Base-by-base conservation (phyloP, 2,797 vertebrate genomes). In the Lates japonicus region DNA sequence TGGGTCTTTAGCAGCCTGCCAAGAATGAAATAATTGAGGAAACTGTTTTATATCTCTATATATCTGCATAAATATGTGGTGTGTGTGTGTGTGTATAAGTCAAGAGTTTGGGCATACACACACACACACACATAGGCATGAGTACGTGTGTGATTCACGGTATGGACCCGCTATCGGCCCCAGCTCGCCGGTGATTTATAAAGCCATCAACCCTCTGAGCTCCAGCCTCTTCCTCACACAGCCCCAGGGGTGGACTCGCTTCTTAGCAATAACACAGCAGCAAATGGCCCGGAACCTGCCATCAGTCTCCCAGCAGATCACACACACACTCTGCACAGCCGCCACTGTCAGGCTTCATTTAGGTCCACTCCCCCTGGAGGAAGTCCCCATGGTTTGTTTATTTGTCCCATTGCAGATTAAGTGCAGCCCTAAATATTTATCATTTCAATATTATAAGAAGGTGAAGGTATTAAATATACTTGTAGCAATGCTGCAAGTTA, bases 201-300 rank as follows among this genome's bases (percentile, higher is more conserved):
- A 89, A 90, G 81, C 78, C 61, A 37, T 89, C 87, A 83, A 5
- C 78, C 31, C 63, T 66, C 35, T 0, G 31, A 85, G 82, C 78
- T 81, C 63, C 68, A 17, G 81, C 80, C 55, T 77, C 76, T 83
- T 90, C 83, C 64, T 74, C 79, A 86, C 80, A 83, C 87, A 87
- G 76, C 88, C 90, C 70, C 59, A 35, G 82, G 89, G 82, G 63
- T 25, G 39, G 71, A 74, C 78, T 88, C 11, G 35, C 68, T 90
- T 54, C 62, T 83, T n/a, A 76, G 72, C 71, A 87, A 84, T 70
- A 90, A 88, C 84, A 89, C 72, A 44, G 80, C 74, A 74, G 78
- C 74, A 91, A 93, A 92, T 91, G 87, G 81, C 25, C 85, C 74
- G 64, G 84, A 90, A 93, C 87, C 82, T 71, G 73, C 85, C 86